phyloP scores from a whole-genome alignment of 1,140 invertebrate species.

The Neomicropteryx cornuta region DNA sequence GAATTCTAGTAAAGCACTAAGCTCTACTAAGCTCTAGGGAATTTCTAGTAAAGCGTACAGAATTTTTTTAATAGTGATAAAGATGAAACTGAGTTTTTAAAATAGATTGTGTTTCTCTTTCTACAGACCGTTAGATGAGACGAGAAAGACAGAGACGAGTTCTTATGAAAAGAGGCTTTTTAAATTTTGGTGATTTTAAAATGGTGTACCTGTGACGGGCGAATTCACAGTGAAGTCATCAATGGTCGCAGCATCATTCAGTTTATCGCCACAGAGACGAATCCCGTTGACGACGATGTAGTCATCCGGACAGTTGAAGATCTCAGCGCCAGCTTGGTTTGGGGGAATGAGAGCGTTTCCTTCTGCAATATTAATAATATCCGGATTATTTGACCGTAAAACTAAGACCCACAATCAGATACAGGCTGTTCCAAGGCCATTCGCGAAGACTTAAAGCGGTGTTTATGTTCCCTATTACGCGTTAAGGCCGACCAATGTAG shows the following conservation, averaged over 20 bases:
- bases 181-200: not conserved
- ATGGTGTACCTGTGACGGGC: slow-evolving; percentile 46
- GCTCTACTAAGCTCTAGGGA: not conserved
- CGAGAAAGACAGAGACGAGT: not conserved
- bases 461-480: too few relatives aligned
- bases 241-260: slow-evolving; percentile 53
- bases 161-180: not conserved
- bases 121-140: not conserved
- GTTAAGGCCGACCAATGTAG: too few relatives aligned
- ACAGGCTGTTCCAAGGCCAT: too few relatives aligned
- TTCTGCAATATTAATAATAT: slow-evolving; percentile 29
- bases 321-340: slow-evolving; percentile 57
- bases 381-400: too few relatives aligned
- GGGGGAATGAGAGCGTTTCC: slow-evolving; percentile 45
- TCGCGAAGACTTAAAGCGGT: too few relatives aligned
- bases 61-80: not conserved
- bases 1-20: too few relatives aligned
- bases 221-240: slow-evolving; percentile 52
- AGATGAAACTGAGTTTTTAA: not conserved
- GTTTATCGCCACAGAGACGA: slow-evolving; percentile 57
- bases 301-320: slow-evolving; percentile 61
- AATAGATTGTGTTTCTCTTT: not conserved
- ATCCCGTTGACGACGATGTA: slow-evolving; percentile 55
- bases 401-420: too few relatives aligned
- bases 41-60: not conserved